Evolutionary conservation across 2,113 vertebrate genomes (phyloP).

Genomic region (Ictidomys tridecemlineatus): DNA sequence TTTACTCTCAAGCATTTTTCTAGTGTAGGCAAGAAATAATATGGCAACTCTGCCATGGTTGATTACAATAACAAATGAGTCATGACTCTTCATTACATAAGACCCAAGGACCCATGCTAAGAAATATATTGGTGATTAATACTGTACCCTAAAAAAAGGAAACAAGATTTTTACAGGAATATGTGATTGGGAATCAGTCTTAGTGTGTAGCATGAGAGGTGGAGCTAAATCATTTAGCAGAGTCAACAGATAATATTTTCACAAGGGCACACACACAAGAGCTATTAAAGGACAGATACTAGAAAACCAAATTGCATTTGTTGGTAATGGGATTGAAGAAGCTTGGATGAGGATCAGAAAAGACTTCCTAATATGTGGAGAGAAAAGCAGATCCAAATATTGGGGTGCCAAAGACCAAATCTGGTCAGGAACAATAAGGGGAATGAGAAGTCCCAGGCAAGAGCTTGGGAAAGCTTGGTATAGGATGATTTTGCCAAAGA

Average conservation of each 20-base stretch:
- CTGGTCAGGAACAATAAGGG: background rate
- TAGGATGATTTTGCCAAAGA: background rate
- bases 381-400: background rate
- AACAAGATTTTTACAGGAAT: background rate
- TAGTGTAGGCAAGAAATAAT: background rate
- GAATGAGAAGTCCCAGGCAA: background rate
- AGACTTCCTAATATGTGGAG: background rate
- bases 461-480: background rate
- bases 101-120: background rate
- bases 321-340: background rate
- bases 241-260: background rate
- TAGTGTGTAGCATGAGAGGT: background rate
- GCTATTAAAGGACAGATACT: background rate
- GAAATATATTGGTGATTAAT: background rate
- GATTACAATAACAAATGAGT: background rate
- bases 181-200: background rate
- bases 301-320: background rate
- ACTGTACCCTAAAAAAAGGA: background rate
- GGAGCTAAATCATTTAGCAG: background rate
- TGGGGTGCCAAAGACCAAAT: background rate
- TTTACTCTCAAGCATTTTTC: conserved; percentile 4
- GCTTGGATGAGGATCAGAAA: background rate
- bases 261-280: background rate
- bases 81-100: background rate
- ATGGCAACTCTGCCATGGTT: background rate